phyloP scores from a whole-genome alignment of 2,888 invertebrate species.

The Rosalia funebris region DNA sequence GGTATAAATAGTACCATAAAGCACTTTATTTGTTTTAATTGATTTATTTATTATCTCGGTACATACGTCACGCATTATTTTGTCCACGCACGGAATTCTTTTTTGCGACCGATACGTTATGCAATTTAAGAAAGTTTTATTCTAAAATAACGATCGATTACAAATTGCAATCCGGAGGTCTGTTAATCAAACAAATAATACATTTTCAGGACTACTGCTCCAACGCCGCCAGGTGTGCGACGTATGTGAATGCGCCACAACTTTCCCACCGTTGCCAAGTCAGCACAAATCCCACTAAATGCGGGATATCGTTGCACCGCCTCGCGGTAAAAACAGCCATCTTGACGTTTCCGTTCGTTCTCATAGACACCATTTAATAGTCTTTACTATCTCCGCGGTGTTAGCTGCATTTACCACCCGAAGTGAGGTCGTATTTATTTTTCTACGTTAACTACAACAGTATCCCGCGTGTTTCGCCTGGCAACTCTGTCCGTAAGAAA shows the following conservation, averaged over 20 bases:
- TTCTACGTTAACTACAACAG: background rate
- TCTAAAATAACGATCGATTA: background rate
- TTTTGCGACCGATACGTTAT: background rate
- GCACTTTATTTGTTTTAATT: background rate
- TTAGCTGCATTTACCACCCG: no score
- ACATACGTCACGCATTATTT: background rate
- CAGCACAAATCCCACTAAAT: background rate
- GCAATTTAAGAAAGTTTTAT: background rate
- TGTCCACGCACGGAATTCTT: background rate
- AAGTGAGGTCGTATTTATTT: no score
- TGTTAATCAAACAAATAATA: background rate
- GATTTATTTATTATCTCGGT: background rate
- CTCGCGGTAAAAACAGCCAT: background rate
- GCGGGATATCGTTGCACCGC: background rate
- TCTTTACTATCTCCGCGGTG: no score
- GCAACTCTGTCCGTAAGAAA: background rate
- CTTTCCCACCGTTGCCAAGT: background rate
- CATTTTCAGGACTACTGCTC: background rate
- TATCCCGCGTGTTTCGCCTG: background rate
- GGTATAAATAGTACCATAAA: background rate
- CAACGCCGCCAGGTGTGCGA: background rate
- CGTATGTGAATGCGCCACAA: constrained; percentile 1
- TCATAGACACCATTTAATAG: no score
- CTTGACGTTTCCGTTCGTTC: no score
- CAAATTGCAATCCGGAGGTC: background rate